Base-by-base conservation (phyloP, 2,113 vertebrate species). In the Ptyas mucosa region DNA sequence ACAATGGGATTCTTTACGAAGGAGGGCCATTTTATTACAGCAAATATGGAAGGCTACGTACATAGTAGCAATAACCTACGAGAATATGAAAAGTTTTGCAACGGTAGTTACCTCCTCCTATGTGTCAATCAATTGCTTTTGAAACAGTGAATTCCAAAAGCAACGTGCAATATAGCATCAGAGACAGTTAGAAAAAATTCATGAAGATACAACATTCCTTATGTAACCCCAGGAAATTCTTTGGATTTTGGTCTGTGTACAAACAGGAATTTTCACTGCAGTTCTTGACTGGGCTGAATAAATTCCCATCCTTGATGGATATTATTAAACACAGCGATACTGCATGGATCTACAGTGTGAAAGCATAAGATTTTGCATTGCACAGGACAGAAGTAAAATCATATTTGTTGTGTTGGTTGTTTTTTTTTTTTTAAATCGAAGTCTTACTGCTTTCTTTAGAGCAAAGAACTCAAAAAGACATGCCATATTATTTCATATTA, bases 381-480 rank as follows among this genome's bases (percentile, higher is more conserved):
- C 85, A 89, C 88, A 93, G 43, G 26, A 92, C 4, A 89, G 85
- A 91, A 94, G 92, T 23, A 89, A 94, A 87, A 0, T 86, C 58
- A 75, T 2, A 90, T 5, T 85, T 93, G 61, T 91, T 64, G 20
- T 88, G 46, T 49, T 64, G 90, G 90, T 1, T 54, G 6, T 69
- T 92, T 89, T 91, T 64, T 69, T n/a, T 46, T 64, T 64, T 12
- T 55, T 21, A 58, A 53, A 39, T 24, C 94, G 95, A 96, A 95
- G 91, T 57, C 88, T 61, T 89, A 91, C 92, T 92, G 93, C 94
- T 96, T 96, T 91, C 93, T 96, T 97, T 92, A 96, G 91, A 90
- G 94, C 94, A 94, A 97, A 96, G 90, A 92, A 97, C 93, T 90
- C 91, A 95, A 94, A 93, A 94, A 92, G 96, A 96, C 95, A 96